These are phyloP conservation scores for Holacanthus passer DNA, from an alignment of 2,113 vertebrate species.

Conservation along the genomic window DNA sequence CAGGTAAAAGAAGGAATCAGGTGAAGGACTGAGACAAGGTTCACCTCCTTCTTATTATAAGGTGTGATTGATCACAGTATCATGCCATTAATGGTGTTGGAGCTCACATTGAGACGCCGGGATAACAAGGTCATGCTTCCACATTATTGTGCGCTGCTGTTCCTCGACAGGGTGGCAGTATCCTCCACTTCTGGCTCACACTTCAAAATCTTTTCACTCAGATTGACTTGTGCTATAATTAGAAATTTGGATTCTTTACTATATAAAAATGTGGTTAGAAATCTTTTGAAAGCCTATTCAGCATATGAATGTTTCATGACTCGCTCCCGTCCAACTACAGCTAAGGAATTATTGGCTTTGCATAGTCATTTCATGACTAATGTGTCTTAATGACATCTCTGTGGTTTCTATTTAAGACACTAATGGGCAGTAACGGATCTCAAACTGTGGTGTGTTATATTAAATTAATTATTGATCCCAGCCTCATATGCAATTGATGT, in stretches of 20 bases:
- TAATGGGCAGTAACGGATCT: constrained; percentile 77
- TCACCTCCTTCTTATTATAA: constrained; percentile 60
- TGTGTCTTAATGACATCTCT: constrained; percentile 73
- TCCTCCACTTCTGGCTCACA: constrained; percentile 18
- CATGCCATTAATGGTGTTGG: constrained; percentile 61
- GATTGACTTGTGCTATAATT: background rate
- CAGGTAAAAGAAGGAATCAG: constrained; percentile 34
- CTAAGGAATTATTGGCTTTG: constrained; percentile 61
- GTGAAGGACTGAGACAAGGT: constrained; percentile 32
- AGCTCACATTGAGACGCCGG: constrained; percentile 35
- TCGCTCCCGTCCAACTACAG: constrained; percentile 27
- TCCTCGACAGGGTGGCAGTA: constrained; percentile 38
- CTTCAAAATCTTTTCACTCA: constrained; percentile 13
- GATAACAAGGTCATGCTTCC: constrained; percentile 68
- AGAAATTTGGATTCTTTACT: constrained; percentile 11
- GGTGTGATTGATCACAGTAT: constrained; percentile 69
- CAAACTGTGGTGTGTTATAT: constrained; percentile 72
- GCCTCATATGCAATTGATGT: constrained; percentile 64
- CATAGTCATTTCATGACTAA: constrained; percentile 61
- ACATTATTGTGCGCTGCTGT: constrained; percentile 42
- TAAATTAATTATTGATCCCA: constrained; percentile 79
- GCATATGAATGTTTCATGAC: constrained; percentile 59
- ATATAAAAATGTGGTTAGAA: background rate
- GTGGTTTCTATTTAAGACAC: constrained; percentile 62
- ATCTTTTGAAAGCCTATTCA: constrained; percentile 35